These are phyloP conservation scores for Dendrolimus pini DNA, from an alignment of 2,888 invertebrate genomes.

Conservation along the genomic window DNA sequence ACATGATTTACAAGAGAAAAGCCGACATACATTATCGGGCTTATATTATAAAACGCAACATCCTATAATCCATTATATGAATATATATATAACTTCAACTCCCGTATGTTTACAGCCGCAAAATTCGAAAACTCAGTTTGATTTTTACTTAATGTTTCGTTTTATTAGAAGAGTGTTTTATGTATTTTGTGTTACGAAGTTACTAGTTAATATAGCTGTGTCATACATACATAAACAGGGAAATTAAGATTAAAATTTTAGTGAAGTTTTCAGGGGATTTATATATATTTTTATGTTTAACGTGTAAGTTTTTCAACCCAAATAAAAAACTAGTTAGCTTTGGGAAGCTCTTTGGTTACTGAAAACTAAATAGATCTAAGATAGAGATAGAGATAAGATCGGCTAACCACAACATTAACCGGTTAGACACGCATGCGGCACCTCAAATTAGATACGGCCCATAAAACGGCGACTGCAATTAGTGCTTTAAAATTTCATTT, in stretches of 20 bases:
- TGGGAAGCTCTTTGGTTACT: no score
- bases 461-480: conserved; percentile 68
- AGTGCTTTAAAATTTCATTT: conserved; percentile 69
- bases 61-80: conserved; percentile 14
- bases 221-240: no score
- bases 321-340: no score
- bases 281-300: no score
- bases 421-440: conserved; percentile 27
- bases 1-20: not conserved
- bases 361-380: not conserved
- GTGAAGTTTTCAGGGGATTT: no score
- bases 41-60: conserved; percentile 13
- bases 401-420: not conserved
- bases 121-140: no score
- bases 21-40: not conserved
- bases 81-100: conserved; percentile 17
- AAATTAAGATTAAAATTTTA: no score
- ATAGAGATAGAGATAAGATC: not conserved
- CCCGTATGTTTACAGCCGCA: not conserved
- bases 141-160: no score
- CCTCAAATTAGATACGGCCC: conserved; percentile 29
- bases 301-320: no score
- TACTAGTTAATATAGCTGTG: no score
- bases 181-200: no score
- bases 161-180: no score